Conservation (phyloP, 2,888 invertebrate species). For the Agrilus biguttatus region DNA sequence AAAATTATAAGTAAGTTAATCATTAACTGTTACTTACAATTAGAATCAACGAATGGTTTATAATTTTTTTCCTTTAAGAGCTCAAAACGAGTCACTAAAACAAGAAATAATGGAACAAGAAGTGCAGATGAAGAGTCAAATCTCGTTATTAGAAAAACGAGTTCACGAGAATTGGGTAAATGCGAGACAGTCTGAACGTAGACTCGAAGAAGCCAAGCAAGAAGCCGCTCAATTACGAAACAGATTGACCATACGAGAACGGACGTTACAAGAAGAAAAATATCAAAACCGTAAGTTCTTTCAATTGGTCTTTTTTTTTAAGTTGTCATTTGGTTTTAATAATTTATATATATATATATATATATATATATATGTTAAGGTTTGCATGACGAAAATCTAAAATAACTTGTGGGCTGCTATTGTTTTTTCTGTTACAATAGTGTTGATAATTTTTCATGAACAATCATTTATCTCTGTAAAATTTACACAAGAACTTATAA, state of each 20-base stretch:
- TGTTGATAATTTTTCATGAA: too few species aligned
- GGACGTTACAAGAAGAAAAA: constrained; percentile 34
- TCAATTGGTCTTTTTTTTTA: not conserved
- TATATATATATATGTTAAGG: too few species aligned
- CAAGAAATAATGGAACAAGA: constrained; percentile 80
- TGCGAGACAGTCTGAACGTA: constrained; percentile 67
- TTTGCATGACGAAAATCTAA: too few species aligned
- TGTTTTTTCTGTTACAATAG: too few species aligned
- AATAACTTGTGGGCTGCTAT: too few species aligned
- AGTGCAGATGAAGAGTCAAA: constrained; percentile 50
- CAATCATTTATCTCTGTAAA: too few species aligned
- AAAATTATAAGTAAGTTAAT: constrained; percentile 56
- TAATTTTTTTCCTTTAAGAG: constrained; percentile 22
- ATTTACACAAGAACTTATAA: too few species aligned
- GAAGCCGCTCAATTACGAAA: constrained; percentile 54
- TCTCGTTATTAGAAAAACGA: constrained; percentile 66
- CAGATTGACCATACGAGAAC: constrained; percentile 41
- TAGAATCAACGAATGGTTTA: not conserved
- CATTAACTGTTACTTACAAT: not conserved
- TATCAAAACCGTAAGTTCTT: constrained; percentile 35
- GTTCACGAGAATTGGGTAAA: constrained; percentile 78
- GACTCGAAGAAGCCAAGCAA: constrained; percentile 64
- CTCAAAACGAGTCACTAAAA: constrained; percentile 48
- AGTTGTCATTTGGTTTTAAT: too few species aligned
- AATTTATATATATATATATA: too few species aligned